These are phyloP conservation scores for Girardinus metallicus DNA, from an alignment of 2,797 vertebrate genomes.

Conservation along the genomic window DNA sequence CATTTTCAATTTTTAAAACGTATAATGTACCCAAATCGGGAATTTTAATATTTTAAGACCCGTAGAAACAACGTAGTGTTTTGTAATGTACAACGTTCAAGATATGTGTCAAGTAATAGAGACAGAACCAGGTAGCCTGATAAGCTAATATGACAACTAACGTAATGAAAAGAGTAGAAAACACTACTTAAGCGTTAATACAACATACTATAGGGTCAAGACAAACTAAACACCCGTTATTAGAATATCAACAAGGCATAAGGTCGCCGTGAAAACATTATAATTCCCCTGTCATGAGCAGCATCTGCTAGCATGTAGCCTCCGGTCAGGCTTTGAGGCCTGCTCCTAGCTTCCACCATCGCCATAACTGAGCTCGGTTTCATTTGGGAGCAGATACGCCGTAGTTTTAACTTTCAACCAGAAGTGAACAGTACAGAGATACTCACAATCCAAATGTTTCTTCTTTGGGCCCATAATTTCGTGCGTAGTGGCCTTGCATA, in stretches of 20 bases:
- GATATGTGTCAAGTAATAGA: constrained; percentile 12
- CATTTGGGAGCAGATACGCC: neutral
- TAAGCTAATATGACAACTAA: constrained; percentile 42
- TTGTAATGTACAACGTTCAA: constrained; percentile 6
- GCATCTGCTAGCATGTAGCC: constrained; percentile 57
- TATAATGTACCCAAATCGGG: neutral
- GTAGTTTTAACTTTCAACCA: neutral
- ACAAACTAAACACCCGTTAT: accelerated
- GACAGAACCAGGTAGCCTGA: constrained; percentile 43
- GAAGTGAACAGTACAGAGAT: constrained; percentile 23
- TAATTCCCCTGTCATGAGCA: constrained; percentile 49
- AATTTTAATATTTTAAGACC: neutral
- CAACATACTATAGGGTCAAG: neutral
- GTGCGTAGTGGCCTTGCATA: constrained; percentile 92
- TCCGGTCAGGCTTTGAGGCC: constrained; percentile 70
- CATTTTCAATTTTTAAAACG: neutral
- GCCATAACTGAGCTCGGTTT: constrained; percentile 44
- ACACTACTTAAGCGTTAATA: neutral
- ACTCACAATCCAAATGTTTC: constrained; percentile 95
- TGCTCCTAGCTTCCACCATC: constrained; percentile 42
- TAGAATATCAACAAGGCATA: constrained; percentile 15
- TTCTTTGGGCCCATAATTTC: constrained; percentile 92
- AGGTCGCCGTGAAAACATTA: constrained; percentile 23
- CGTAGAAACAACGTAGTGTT: neutral
- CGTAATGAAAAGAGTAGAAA: neutral